Base-by-base conservation (phyloP, 1,140 invertebrate species). In the Hylaeus anthracinus region DNA sequence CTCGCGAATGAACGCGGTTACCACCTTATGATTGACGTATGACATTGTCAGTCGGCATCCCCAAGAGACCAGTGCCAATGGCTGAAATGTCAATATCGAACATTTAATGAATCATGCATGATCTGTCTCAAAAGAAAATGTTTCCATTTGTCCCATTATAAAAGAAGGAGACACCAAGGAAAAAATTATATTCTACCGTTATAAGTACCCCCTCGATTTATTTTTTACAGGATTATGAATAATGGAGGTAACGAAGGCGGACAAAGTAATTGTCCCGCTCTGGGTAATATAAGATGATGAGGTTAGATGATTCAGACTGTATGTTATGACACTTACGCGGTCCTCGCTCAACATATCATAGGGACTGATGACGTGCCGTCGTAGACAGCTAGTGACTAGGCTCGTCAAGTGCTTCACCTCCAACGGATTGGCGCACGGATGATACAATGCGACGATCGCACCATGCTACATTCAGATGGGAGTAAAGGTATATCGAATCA, bases 391-490 rank as follows among this genome's bases (percentile, higher is more conserved):
- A 43, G 89, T 94, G 0, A 98, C 95, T 2, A 98, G 78, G 63
- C 93, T 90, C 89, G 94, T 95, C 74, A 98, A 92, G 65, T 92
- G 84, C 55, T 95, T 89, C 0, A 98, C 95, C 93, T 97, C 94
- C 5, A 93, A 80, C 1, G 93, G 93, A 92, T 97, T 95, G 9
- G 97, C 96, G 93, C 98, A 98, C 1, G 98, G 98, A 94, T 98
- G 97, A 90, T 98, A 98, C 9, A 98, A 91, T 95, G 98, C 96
- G 1, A 97, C 96, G 58, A 98, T 94, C 4, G 96, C 96, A 72
- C 98, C 97, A 92, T 98, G 97, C 95, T 96, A 88, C 48, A 10
- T 60, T 43, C 8, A 51, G 55, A 61, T 2, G 0, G n/a, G 8
- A 67, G 60, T 5, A 3, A 55, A 67, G 12, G 12, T 51, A 39